Evolutionary conservation across 1,140 invertebrate species (phyloP), one percentile per base, ranked within the genome.

Genomic region (Tyrophagus putrescentiae): DNA sequence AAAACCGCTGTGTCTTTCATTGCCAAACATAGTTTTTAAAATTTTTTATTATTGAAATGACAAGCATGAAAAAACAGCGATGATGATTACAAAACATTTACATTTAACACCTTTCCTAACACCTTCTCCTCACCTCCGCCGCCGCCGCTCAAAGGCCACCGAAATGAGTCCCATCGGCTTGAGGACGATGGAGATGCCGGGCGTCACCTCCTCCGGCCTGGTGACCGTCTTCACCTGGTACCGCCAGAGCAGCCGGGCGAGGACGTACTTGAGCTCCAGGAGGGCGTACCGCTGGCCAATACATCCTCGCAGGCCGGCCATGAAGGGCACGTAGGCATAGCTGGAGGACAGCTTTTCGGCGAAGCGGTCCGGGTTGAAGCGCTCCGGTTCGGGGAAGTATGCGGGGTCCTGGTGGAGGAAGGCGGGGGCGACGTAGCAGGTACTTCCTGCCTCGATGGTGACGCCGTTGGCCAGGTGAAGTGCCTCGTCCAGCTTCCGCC

Each of bases 221-320:
- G 69, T 65, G n/a, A 57, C 57, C 4, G 73, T 63, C 58, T 63
- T 62, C 1, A 73, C 62, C 31, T 62, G 57, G 50, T 68, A 73
- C n/a, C 64, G 67, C 31, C 75, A 65, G 6, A 77, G 58, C 9
- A 76, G 64, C 1, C 68, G 65, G 1, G 74, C 69, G n/a, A 80
- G 61, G 6, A 78, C 64, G 1, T 73, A 71, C 66, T 80, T 79
- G 34, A 75, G 70, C 68, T 79, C 76, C 64, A 77, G 66, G 62
- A 73, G 52, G 6, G 79, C 79, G 70, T 80, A 81, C 64, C 75
- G 75, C 64, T 73, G 76, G 7, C 81, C 82, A 54, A 84, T 80
- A 66, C 82, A 87, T 67, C 84, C 85, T 62, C 84, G 76, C 1
- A 80, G 79, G 3, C 84, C 84, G 41, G 81, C 83, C 65, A 82